Base-by-base conservation (phyloP, 2,888 invertebrate species). In the Notodonta dromedarius region DNA sequence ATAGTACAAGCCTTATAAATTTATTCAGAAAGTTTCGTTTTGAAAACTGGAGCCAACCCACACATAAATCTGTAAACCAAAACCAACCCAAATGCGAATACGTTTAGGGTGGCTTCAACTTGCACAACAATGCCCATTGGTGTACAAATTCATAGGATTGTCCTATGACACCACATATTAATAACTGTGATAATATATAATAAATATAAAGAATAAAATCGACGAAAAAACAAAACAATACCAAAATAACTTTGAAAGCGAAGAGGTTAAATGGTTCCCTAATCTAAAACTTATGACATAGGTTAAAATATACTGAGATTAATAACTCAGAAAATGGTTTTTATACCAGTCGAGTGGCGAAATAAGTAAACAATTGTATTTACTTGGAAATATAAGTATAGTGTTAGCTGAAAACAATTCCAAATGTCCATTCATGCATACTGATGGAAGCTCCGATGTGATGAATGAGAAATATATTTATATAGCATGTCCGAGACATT, bases 361-460 rank as follows among this genome's bases (percentile, higher is more conserved):
- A 66, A 62, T 63, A 67, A 58, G 35, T 32, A 56, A 75, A 64
- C 65, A 76, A 64, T 24, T 63, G 64, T 62, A 63, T 46, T 75
- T 75, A 66, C 66, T 70, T 74, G 50, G 60, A 68, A 67, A 72
- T 35, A 62, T 58, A 24, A 24, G 24, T 24, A 44, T 66, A 57
- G 52, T 75, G 53, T 65, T 64, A 55, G 70, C 66, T 66, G 61
- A 56, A 67, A 62, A 68, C 42, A 65, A 59, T 60, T 63, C 56
- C 56, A 68, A 67, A 74, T 66, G 69, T 68, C 58, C 61, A 70
- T 69, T 65, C 82, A 82, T 82, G 82, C 82, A 80, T 59, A 66
- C 68, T 67, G 73, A 73, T 70, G 63, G 71, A 79, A 79, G 77
- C 75, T 74, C 68, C 66, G 74, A 74, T 69, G 70, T 71, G 58